Base-by-base conservation (phyloP, 92 coral and sea anemone species). In the Isaurus tuberculatus region DNA sequence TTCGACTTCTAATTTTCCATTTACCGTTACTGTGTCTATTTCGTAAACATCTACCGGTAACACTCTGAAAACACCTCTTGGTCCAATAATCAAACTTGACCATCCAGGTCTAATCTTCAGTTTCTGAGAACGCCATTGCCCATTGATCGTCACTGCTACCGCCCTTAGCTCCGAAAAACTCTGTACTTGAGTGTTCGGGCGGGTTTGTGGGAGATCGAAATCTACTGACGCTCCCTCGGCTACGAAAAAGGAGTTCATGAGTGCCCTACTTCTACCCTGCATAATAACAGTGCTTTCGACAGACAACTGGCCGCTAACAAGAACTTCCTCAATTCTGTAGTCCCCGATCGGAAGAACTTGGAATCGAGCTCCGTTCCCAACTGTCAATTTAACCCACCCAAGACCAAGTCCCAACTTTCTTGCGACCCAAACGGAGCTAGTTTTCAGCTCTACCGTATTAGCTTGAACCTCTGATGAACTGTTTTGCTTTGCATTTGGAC, bases 31-130 rank as follows among this genome's bases (percentile, higher is more conserved):
- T 46, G 51, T 80, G 70, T 95, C 89, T 26, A 90, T 72, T 36
- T 93, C 87, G 65, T 83, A 95, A 53, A 82, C 73, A 40, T 86
- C 86, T 1, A 88, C 91, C 15, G 95, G 92, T 25, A 88, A 81
- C 77, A 88, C 85, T 64, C 85, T 83, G 49, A 93, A 89, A 20
- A 17, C 53, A 17, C 98, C 98, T 4, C 84, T 84, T 15, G 75
- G 69, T 58, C 92, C 91, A 37, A 94, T 89, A 2, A 89, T 68
- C 57, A 94, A 88, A 11, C 80, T 80, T 57, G 88, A 86, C 95
- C 98, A 94, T 5, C 86, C 86, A 33, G 75, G 79, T 17, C 34
- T 63, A 25, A 75, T 71, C 23, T 73, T 48, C 40, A 57, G 31
- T 22, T 70, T 40, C 34, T 70, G 61, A 25, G 86, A 37, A 48